A percentile compares a stretch with the other conserved stretches of the same genome.
phyloP scores from a whole-genome alignment of 2,888 invertebrate species.

The Pollenia labialis region DNA sequence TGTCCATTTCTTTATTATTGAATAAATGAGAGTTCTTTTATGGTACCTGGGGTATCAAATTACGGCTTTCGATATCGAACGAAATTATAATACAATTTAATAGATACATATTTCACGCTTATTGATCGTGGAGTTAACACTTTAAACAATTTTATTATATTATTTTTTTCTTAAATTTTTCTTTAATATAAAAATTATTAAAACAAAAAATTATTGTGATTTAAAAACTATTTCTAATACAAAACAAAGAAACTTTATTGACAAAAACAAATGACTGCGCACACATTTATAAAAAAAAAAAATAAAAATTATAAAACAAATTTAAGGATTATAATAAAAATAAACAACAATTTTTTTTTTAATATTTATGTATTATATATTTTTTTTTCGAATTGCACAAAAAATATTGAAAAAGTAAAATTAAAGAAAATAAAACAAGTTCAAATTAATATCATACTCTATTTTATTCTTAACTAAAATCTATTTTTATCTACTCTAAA shows the following conservation, averaged over 20 bases:
- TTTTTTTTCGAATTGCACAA: slow-evolving; percentile 69
- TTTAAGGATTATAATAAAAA: slow-evolving; percentile 1
- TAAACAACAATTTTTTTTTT: slow-evolving; percentile 1
- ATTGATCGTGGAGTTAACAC: not conserved
- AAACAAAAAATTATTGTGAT: slow-evolving; percentile 59
- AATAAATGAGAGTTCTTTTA: no score
- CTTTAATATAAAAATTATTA: slow-evolving; percentile 22
- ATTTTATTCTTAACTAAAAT: not conserved
- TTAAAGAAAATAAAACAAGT: slow-evolving; percentile 64
- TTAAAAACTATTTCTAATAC: slow-evolving; percentile 61
- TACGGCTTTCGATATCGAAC: no score
- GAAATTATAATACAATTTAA: no score
- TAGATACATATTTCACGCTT: not conserved
- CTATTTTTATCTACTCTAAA: slow-evolving; percentile 13
- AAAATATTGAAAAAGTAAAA: slow-evolving; percentile 17
- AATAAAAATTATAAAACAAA: slow-evolving; percentile 33
- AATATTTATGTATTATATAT: slow-evolving; percentile 34
- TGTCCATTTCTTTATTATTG: no score
- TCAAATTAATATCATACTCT: slow-evolving; percentile 66
- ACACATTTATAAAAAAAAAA: slow-evolving; percentile 60
- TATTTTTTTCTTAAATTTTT: not conserved
- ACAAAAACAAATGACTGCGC: slow-evolving; percentile 68
- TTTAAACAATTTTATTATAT: slow-evolving; percentile 20
- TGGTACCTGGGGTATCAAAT: no score
- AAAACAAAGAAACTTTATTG: slow-evolving; percentile 52